Conservation (phyloP, 2,888 invertebrate genomes). For the Rhagonycha lutea region DNA sequence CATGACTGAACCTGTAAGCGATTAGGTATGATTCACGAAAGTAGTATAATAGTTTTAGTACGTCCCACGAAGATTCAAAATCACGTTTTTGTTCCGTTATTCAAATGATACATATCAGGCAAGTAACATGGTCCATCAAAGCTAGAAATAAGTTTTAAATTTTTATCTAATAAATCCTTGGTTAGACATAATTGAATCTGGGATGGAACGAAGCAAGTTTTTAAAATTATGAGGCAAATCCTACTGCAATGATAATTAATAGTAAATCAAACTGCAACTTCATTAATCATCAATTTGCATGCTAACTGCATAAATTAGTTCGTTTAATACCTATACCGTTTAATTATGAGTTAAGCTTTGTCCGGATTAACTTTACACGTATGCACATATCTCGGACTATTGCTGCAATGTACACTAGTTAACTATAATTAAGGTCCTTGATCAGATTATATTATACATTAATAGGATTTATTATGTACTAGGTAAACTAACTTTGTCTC, state of each 20-base stretch:
- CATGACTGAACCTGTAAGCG: not conserved
- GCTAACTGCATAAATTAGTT: constrained; percentile 1
- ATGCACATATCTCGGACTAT: constrained; percentile 5
- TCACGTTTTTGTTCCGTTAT: not conserved
- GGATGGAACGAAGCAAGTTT: not conserved
- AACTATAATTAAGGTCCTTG: not conserved
- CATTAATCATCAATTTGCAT: not conserved
- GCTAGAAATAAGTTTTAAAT: not conserved
- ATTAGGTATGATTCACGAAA: not conserved
- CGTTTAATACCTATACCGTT: not conserved
- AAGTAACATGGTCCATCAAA: not conserved
- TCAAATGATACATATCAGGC: not conserved
- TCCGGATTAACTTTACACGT: constrained; percentile 23
- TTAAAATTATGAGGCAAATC: not conserved
- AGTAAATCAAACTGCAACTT: not conserved
- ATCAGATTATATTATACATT: not conserved
- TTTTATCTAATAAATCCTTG: not conserved
- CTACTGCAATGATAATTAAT: not conserved
- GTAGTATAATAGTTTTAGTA: not conserved
- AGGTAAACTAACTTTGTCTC: not conserved
- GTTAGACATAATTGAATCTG: not conserved
- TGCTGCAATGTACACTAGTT: not conserved
- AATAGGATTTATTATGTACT: not conserved
- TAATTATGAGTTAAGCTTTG: constrained; percentile 2
- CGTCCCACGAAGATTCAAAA: not conserved